These are phyloP conservation scores for Lethrus apterus DNA, from an alignment of 1,140 invertebrate species.

Conservation along the genomic window DNA sequence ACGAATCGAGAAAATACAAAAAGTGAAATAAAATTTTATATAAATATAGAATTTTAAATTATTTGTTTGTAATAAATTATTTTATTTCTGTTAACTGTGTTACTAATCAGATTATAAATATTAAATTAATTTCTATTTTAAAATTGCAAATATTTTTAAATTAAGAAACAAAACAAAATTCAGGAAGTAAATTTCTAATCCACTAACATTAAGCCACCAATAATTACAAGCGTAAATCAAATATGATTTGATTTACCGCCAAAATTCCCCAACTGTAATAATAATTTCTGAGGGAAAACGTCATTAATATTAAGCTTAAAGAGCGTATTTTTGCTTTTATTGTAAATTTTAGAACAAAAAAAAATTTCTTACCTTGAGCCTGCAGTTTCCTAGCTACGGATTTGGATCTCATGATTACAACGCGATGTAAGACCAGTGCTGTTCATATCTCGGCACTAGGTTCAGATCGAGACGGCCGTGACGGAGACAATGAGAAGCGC, in stretches of 20 bases:
- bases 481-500: conserved; percentile 12
- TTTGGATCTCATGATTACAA: conserved; percentile 45
- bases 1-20: too few species aligned
- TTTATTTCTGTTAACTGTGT: too few species aligned
- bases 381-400: conserved; percentile 48
- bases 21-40: too few species aligned
- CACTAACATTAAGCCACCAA: too few species aligned
- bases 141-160: too few species aligned
- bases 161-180: too few species aligned
- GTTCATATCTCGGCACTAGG: conserved; percentile 3
- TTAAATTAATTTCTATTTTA: too few species aligned
- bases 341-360: neutral
- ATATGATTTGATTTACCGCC: neutral
- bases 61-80: too few species aligned
- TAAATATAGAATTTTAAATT: too few species aligned
- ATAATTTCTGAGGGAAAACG: neutral
- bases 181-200: too few species aligned
- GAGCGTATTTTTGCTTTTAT: neutral
- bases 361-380: conserved; percentile 43
- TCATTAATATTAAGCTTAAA: neutral
- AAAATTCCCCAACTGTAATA: neutral
- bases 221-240: neutral
- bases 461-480: conserved; percentile 4
- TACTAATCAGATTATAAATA: too few species aligned
- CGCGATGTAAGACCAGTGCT: conserved; percentile 11